phyloP scores from a whole-genome alignment of 2,888 invertebrate genomes.

The Platypus cylindrus region DNA sequence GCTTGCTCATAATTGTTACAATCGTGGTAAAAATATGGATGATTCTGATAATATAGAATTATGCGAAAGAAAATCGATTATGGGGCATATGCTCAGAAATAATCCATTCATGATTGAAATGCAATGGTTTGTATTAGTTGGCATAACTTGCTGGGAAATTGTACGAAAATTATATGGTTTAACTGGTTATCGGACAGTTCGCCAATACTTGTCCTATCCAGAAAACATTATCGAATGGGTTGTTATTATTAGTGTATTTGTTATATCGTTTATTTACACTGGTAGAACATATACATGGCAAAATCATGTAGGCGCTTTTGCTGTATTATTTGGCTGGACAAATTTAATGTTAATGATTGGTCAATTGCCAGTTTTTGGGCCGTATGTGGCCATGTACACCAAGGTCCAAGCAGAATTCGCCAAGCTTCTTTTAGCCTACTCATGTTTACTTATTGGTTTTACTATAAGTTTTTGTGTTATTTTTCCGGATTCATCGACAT shows the following conservation, averaged over 20 bases:
- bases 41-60: constrained; percentile 56
- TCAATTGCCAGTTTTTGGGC: constrained; percentile 73
- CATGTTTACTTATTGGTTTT: constrained; percentile 72
- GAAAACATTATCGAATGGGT: constrained; percentile 83
- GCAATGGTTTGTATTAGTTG: constrained; percentile 70
- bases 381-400: constrained; percentile 84
- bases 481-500: constrained; percentile 71
- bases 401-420: constrained; percentile 78
- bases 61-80: constrained; percentile 64
- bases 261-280: constrained; percentile 69
- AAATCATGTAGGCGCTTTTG: constrained; percentile 75
- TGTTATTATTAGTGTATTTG: constrained; percentile 69
- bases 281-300: constrained; percentile 69
- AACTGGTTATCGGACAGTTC: constrained; percentile 64
- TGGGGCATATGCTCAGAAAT: constrained; percentile 59
- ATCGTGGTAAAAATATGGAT: constrained; percentile 24
- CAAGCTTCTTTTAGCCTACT: constrained; percentile 70
- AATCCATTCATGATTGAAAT: constrained; percentile 67
- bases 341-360: constrained; percentile 84
- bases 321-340: constrained; percentile 74
- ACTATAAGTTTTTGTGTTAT: constrained; percentile 80
- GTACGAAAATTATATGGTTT: constrained; percentile 68
- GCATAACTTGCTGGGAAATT: constrained; percentile 66
- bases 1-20: constrained; percentile 72
- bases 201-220: constrained; percentile 67